These are phyloP conservation scores for Leptoclinus maculatus DNA, from an alignment of 2,797 vertebrate species.

Conservation along the genomic window DNA sequence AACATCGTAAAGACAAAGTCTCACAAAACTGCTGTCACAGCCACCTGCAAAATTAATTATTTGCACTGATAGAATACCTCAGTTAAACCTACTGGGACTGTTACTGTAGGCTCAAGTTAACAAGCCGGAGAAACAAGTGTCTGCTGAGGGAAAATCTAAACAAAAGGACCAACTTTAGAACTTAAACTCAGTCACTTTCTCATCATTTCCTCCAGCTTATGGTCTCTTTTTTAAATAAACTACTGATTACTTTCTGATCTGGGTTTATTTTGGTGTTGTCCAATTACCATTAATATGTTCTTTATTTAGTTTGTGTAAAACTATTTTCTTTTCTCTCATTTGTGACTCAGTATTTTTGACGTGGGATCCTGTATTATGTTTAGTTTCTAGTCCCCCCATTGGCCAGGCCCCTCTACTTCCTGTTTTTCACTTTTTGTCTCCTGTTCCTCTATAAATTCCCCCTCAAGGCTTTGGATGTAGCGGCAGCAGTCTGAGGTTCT, in stretches of 20 bases:
- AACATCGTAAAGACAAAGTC: conserved; percentile 31
- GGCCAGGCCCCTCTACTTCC: conserved; percentile 71
- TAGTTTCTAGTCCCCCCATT: conserved; percentile 71
- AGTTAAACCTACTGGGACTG: conserved; percentile 27
- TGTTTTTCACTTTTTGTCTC: conserved; percentile 50
- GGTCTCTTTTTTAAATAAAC: conserved; percentile 5
- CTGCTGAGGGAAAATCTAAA: conserved; percentile 45
- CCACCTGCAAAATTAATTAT: conserved; percentile 33
- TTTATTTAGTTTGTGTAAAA: background rate
- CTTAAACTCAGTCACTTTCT: conserved; percentile 40
- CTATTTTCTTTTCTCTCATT: conserved; percentile 13
- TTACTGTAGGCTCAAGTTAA: conserved; percentile 36
- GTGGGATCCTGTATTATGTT: conserved; percentile 37
- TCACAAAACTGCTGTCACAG: conserved; percentile 31
- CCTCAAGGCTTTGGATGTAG: conserved; percentile 61
- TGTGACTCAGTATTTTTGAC: conserved; percentile 12
- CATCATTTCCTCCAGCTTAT: conserved; percentile 52
- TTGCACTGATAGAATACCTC: conserved; percentile 27
- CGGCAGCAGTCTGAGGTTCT: conserved; percentile 62
- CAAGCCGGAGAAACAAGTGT: conserved; percentile 48
- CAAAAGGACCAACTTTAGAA: conserved; percentile 32
- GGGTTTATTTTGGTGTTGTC: conserved; percentile 26
- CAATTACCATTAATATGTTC: conserved; percentile 11
- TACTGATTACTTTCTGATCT: conserved; percentile 3
- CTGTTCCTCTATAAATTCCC: conserved; percentile 87